These are phyloP conservation scores for Gobio occitaniae DNA, from an alignment of 2,797 vertebrate species.

Conservation along the genomic window DNA sequence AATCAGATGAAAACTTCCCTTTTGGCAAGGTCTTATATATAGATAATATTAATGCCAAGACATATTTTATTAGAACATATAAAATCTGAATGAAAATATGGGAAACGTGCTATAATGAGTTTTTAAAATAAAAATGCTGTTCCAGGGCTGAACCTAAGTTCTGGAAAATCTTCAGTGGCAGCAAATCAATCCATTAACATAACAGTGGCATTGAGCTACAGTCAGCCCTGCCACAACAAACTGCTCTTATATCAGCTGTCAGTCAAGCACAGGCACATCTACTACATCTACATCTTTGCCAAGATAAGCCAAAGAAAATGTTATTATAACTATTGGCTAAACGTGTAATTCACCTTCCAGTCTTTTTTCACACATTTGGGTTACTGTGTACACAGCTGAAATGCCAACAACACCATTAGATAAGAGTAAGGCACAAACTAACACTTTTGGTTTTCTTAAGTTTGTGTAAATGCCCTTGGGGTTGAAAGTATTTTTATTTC, in stretches of 20 bases:
- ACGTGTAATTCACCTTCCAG: slow-evolving; percentile 1
- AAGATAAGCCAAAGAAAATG: slow-evolving; percentile 2
- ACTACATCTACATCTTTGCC: slow-evolving; percentile 6
- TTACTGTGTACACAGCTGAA: slow-evolving; percentile 21
- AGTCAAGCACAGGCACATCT: slow-evolving; percentile 2
- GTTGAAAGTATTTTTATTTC: neutral
- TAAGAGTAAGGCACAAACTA: neutral
- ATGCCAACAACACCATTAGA: slow-evolving; percentile 26
- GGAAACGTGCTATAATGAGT: neutral
- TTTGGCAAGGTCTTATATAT: neutral
- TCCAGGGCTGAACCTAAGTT: neutral
- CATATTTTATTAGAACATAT: neutral
- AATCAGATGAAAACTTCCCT: neutral
- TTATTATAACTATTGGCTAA: slow-evolving; percentile 6
- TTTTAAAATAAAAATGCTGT: slow-evolving; percentile 9
- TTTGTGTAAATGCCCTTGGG: neutral
- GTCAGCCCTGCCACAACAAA: neutral
- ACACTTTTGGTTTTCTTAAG: neutral
- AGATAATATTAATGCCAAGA: neutral
- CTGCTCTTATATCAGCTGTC: slow-evolving; percentile 18
- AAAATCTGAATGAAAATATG: neutral
- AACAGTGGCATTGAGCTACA: slow-evolving; percentile 17
- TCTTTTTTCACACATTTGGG: slow-evolving; percentile 38
- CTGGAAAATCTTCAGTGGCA: slow-evolving; percentile 10
- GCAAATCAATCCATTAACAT: slow-evolving; percentile 17